A percentile compares a stretch with the other conserved stretches of the same genome.
Conservation (phyloP, 1,140 invertebrate species). For the Papilio xuthus region DNA sequence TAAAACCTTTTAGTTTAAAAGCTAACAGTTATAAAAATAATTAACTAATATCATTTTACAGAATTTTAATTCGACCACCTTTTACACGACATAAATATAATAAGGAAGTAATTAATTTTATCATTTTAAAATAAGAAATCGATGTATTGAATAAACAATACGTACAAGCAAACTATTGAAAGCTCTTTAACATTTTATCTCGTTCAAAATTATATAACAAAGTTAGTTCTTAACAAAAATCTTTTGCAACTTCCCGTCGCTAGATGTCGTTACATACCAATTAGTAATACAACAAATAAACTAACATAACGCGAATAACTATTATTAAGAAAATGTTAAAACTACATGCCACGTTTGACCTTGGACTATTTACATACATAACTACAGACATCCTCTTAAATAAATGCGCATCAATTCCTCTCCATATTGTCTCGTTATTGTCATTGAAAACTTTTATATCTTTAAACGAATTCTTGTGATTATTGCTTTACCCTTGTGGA, state of each 20-base stretch:
- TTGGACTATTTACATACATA: constrained; percentile 21
- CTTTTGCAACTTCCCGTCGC: neutral
- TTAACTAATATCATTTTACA: neutral
- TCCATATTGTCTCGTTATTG: constrained; percentile 15
- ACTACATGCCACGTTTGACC: neutral
- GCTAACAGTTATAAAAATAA: neutral
- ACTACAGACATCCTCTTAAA: constrained; percentile 7
- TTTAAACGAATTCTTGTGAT: constrained; percentile 19
- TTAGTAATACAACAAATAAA: neutral
- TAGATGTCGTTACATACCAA: constrained; percentile 4
- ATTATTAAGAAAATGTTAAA: constrained; percentile 11
- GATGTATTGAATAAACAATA: neutral
- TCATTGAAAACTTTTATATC: neutral
- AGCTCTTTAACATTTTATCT: too few relatives aligned
- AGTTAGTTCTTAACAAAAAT: neutral
- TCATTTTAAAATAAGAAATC: neutral
- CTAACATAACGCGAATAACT: constrained; percentile 3
- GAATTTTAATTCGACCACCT: neutral
- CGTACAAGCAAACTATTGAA: too few relatives aligned
- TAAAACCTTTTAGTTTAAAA: constrained; percentile 18
- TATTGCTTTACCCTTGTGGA: constrained; percentile 19
- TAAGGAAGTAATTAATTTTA: neutral
- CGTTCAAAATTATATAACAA: neutral
- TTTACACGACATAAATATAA: neutral
- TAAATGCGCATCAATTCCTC: constrained; percentile 12